phyloP scores from a whole-genome alignment of 1,140 invertebrate genomes.

The Macrobrachium nipponense region DNA sequence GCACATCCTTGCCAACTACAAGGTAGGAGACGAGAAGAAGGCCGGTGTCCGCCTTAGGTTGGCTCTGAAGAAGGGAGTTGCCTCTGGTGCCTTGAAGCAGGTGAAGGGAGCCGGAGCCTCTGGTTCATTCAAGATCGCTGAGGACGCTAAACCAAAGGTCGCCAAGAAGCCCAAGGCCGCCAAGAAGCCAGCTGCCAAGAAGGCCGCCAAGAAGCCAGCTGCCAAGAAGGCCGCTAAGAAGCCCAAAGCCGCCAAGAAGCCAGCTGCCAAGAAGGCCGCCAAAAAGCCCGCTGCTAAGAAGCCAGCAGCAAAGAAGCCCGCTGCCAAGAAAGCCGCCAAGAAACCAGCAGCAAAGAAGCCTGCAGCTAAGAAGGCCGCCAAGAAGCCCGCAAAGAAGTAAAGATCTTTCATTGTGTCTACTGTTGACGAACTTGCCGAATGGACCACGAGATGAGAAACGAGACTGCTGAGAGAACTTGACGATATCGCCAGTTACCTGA shows the following conservation, averaged over 20 bases:
- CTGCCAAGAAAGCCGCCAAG: slow-evolving; percentile 57
- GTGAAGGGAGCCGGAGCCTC: slow-evolving; percentile 52
- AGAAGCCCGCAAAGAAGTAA: slow-evolving; percentile 39
- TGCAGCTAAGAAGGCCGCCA: slow-evolving; percentile 4
- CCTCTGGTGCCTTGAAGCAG: slow-evolving; percentile 37
- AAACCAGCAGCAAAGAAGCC: slow-evolving; percentile 15
- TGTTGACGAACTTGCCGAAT: no score
- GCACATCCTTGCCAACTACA: slow-evolving; percentile 45
- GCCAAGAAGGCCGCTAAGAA: slow-evolving; percentile 51
- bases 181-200: slow-evolving; percentile 62
- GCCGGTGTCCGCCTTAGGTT: slow-evolving; percentile 41
- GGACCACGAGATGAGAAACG: no score
- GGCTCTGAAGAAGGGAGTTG: slow-evolving; percentile 42
- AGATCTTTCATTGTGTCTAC: neutral
- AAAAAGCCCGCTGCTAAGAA: slow-evolving; percentile 38
- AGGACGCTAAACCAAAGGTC: slow-evolving; percentile 9
- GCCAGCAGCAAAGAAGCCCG: slow-evolving; percentile 55
- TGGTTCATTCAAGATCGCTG: slow-evolving; percentile 47
- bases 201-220: slow-evolving; percentile 34
- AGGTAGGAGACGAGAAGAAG: slow-evolving; percentile 51
- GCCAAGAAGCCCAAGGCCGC: slow-evolving; percentile 65
- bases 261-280: slow-evolving; percentile 22
- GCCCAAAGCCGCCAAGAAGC: slow-evolving; percentile 29
- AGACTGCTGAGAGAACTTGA: no score
- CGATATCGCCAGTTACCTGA: no score